Evolutionary conservation across 2,888 invertebrate genomes (phyloP).

Genomic region (Drosophila vallismaia): DNA sequence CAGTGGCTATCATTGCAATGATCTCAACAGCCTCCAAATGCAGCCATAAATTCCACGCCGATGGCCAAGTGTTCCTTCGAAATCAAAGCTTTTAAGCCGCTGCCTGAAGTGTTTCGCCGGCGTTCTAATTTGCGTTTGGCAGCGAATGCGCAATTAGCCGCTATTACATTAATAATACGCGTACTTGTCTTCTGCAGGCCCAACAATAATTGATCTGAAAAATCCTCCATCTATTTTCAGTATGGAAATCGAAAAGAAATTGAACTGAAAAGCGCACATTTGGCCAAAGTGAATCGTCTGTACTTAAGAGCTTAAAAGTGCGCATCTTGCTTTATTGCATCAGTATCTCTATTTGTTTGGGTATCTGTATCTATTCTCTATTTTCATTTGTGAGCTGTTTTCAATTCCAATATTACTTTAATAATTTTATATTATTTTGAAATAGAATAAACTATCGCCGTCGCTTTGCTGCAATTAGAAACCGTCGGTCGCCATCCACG

Average conservation of each 20-base stretch:
- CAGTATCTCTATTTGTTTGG: neutral
- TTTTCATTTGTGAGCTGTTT: neutral
- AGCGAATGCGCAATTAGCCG: slow-evolving; percentile 75
- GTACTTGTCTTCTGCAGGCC: slow-evolving; percentile 59
- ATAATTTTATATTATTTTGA: neutral
- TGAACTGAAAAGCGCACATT: slow-evolving; percentile 71
- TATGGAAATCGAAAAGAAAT: slow-evolving; percentile 42
- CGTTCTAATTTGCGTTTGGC: slow-evolving; percentile 68
- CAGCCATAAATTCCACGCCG: slow-evolving; percentile 49
- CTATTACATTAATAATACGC: slow-evolving; percentile 76
- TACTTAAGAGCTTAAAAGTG: slow-evolving; percentile 74
- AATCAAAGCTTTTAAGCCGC: slow-evolving; percentile 73
- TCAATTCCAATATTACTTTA: neutral
- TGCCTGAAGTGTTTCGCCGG: slow-evolving; percentile 61
- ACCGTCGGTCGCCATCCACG: slow-evolving; percentile 42
- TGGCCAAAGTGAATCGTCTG: slow-evolving; percentile 71
- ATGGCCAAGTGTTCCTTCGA: slow-evolving; percentile 74
- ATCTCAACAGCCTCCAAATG: slow-evolving; percentile 65
- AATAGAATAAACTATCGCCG: slow-evolving; percentile 25
- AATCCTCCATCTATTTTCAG: slow-evolving; percentile 31
- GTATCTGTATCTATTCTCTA: slow-evolving; percentile 1
- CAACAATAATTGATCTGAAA: slow-evolving; percentile 41
- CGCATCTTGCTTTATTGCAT: slow-evolving; percentile 15
- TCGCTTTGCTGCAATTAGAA: slow-evolving; percentile 58
- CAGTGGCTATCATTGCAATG: slow-evolving; percentile 49